Percentiles rank a stretch among this genome's conserved stretches.
Evolutionary conservation across 2,113 vertebrate genomes (phyloP).

Genomic region (Corydoras maculifer): DNA sequence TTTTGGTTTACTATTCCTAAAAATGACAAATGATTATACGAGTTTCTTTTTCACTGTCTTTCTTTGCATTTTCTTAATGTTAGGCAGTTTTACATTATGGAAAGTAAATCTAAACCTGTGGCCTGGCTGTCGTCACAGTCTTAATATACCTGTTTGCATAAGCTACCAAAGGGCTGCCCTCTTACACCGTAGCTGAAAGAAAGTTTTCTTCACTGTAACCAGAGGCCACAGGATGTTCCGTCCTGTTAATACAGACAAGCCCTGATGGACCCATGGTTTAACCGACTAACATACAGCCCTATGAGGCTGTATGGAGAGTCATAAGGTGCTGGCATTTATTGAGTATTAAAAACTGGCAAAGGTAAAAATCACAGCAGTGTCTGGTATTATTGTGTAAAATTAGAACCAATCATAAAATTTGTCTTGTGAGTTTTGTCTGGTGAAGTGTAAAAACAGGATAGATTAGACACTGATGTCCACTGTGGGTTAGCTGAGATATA

Average conservation of each 20-base stretch:
- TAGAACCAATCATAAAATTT: conserved; percentile 43
- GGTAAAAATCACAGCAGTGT: conserved; percentile 50
- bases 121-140: conserved; percentile 49
- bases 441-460: too few relatives aligned
- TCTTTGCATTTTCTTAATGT: too few relatives aligned
- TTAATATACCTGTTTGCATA: conserved; percentile 51
- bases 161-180: conserved; percentile 55
- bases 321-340: conserved; percentile 61
- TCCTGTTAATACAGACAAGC: conserved; percentile 34
- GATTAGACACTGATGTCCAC: too few relatives aligned
- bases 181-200: conserved; percentile 55
- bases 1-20: too few relatives aligned
- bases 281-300: conserved; percentile 46
- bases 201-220: conserved; percentile 50
- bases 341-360: conserved; percentile 42
- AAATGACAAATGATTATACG: too few relatives aligned
- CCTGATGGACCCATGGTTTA: conserved; percentile 38
- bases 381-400: conserved; percentile 34
- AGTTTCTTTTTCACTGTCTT: too few relatives aligned
- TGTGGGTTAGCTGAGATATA: too few relatives aligned
- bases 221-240: conserved; percentile 46
- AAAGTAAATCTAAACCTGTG: conserved; percentile 32
- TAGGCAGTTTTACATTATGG: neutral
- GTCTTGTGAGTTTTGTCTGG: conserved; percentile 40
- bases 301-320: conserved; percentile 45